These are phyloP conservation scores for Strigamia maritima DNA, from an alignment of 2,888 invertebrate species.

Conservation along the genomic window DNA sequence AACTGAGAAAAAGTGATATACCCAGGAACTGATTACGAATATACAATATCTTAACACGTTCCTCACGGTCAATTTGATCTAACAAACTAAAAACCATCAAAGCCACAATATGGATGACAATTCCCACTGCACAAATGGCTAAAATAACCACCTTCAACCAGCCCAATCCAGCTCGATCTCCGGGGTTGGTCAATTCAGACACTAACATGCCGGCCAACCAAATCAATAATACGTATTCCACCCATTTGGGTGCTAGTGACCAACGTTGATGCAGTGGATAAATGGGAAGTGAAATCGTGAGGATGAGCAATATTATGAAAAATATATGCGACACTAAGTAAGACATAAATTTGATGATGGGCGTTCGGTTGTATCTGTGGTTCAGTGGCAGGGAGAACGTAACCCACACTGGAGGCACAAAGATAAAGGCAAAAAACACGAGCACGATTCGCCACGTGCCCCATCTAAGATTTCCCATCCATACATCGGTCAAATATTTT, in stretches of 20 bases:
- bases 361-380: constrained; percentile 94
- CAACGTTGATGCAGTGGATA: neutral
- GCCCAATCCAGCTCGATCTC: constrained; percentile 93
- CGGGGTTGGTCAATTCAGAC: constrained; percentile 95
- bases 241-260: constrained; percentile 57
- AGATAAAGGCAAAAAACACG: constrained; percentile 84
- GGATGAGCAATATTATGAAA: constrained; percentile 85
- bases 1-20: constrained; percentile 87
- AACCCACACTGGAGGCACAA: constrained; percentile 95
- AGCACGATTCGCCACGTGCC: constrained; percentile 90
- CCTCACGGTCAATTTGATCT: constrained; percentile 65
- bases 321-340: constrained; percentile 98
- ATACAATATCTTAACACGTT: constrained; percentile 61
- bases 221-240: constrained; percentile 90
- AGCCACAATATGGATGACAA: constrained; percentile 82
- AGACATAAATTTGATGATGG: constrained; percentile 99
- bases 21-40: constrained; percentile 96
- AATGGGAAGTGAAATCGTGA: constrained; percentile 59
- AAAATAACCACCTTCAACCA: constrained; percentile 64
- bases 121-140: constrained; percentile 78
- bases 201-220: constrained; percentile 93
- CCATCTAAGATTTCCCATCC: constrained; percentile 97
- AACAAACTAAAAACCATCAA: constrained; percentile 48
- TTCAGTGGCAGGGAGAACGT: constrained; percentile 91
- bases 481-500: constrained; percentile 85